These are phyloP conservation scores for Cryptomyrus ogoouensis DNA, from an alignment of 2,113 vertebrate genomes.

Conservation along the genomic window DNA sequence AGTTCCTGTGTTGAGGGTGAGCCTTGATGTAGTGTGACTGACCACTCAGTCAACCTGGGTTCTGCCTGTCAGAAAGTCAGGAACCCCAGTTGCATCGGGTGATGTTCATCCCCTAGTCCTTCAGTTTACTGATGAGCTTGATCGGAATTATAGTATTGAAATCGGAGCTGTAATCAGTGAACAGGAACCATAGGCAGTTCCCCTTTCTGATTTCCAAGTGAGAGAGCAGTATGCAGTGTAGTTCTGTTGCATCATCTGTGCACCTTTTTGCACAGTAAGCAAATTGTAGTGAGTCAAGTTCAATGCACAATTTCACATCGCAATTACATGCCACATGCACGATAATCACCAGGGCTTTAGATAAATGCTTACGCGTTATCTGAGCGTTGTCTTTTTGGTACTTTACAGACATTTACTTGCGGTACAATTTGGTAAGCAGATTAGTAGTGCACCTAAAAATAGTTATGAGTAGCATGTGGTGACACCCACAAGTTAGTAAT, in stretches of 20 bases:
- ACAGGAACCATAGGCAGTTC: not conserved
- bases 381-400: not conserved
- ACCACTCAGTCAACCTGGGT: not conserved
- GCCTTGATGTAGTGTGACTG: not conserved
- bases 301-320: not conserved
- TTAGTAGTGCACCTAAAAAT: not conserved
- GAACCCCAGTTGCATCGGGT: not conserved
- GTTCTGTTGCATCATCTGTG: not conserved
- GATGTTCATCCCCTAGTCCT: not conserved
- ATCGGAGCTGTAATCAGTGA: not conserved
- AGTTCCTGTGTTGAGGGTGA: not conserved
- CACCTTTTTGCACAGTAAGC: not conserved
- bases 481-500: not conserved
- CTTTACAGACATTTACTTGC: not conserved
- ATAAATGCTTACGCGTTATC: not conserved
- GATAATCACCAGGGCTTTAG: not conserved
- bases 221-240: not conserved
- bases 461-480: not conserved
- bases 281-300: not conserved
- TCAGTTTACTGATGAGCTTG: not conserved
- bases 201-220: not conserved
- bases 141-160: not conserved
- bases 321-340: not conserved
- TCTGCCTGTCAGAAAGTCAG: not conserved
- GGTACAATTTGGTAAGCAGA: not conserved